Base-by-base conservation (phyloP, 2,797 vertebrate genomes). In the Crypturellus tataupa region DNA sequence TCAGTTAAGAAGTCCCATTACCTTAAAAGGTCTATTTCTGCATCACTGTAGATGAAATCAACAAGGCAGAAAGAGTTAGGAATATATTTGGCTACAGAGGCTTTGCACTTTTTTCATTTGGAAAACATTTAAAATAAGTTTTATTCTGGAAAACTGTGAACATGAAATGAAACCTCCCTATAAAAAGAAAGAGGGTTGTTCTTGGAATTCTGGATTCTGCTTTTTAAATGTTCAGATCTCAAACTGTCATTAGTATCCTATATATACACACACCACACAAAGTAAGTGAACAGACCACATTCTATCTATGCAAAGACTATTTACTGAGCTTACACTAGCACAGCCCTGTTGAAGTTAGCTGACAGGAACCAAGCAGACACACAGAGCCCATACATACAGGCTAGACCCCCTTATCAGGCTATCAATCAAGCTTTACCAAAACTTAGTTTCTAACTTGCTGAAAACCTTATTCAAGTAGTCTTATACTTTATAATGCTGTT, bases 401-500 rank as follows among this genome's bases (percentile, higher is more conserved):
- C 73, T 70, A 23, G 86, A 60, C 17, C 59, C 35, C 25, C 33
- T 68, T 51, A 68, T 23, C 33, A 13, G 7, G 40, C 42, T 62
- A 40, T 9, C 29, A 37, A 0, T 9, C 29, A 37, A 0, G 1
- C 35, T 53, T 37, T 9, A 20, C 53, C 72, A 35, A 83, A 23
- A 42, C 9, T 72, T 71, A n/a, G 27, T 78, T 89, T 89, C 87
- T 71, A 49, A 63, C 20, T 67, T 0, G 0, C 3, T 40, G 35
- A 85, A 94, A 95, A 81, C 4, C 2, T 60, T 56, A 80, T 1
- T 79, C 69, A 83, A 87, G 63, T 10, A 72, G 60, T 40, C 67
- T 73, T 83, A 46, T 88, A 59, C 55, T 80, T 84, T 75, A 87
- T 8, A 60, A 23, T 40, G 60, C 77, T 19, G 39, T 81, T 76